phyloP scores from a whole-genome alignment of 2,888 invertebrate genomes.

The Macrostomum cliftonense region DNA sequence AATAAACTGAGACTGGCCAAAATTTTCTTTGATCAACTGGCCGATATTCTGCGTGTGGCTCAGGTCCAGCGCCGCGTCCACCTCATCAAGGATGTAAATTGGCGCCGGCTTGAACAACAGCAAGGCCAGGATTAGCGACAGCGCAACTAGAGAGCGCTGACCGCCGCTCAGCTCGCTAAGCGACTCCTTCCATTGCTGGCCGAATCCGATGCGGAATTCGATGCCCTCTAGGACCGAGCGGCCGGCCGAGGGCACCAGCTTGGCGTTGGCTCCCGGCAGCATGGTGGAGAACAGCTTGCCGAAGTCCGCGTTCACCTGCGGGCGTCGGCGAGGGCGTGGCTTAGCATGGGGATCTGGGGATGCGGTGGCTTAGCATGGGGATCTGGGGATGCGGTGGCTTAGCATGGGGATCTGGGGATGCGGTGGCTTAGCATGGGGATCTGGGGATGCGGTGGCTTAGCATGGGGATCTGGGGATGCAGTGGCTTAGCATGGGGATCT shows the following conservation, averaged over 20 bases:
- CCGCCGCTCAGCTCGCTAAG: conserved; percentile 87
- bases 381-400: no score
- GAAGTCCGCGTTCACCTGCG: conserved; percentile 49
- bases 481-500: no score
- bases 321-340: neutral
- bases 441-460: neutral
- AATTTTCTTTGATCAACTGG: conserved; percentile 71
- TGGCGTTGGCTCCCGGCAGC: conserved; percentile 70
- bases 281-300: conserved; percentile 76
- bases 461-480: neutral
- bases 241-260: conserved; percentile 58
- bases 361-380: conserved; percentile 2
- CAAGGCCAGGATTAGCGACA: conserved; percentile 86
- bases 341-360: neutral
- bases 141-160: conserved; percentile 74
- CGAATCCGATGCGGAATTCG: conserved; percentile 74
- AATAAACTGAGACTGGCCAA: conserved; percentile 80
- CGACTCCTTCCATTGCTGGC: conserved; percentile 82
- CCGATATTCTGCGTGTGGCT: conserved; percentile 98
- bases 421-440: no score
- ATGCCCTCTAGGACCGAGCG: conserved; percentile 61
- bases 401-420: no score
- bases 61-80: conserved; percentile 89
- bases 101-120: conserved; percentile 90
- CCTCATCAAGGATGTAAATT: conserved; percentile 91